A percentile compares a stretch with the other conserved stretches of the same genome.
phyloP scores from a whole-genome alignment of 2,113 vertebrate genomes.

The Xiphorhynchus elegans region DNA sequence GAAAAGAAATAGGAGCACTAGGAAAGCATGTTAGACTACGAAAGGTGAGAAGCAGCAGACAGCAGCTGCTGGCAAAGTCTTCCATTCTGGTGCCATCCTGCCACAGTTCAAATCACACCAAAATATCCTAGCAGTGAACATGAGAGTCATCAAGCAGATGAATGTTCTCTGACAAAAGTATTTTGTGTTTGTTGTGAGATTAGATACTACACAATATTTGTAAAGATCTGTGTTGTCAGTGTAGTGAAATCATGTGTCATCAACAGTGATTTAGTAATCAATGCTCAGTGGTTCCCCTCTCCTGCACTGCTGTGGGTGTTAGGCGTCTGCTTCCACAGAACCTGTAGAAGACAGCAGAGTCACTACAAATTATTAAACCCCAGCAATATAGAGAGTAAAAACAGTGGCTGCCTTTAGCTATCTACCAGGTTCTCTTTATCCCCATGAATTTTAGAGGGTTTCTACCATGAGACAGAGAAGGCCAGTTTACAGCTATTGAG shows the following conservation, averaged over 20 bases:
- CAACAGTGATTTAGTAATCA: neutral
- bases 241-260: neutral
- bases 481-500: neutral
- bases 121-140: neutral
- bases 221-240: neutral
- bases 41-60: neutral
- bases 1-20: neutral
- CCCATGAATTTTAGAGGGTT: neutral
- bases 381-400: neutral
- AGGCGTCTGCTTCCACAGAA: neutral
- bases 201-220: neutral
- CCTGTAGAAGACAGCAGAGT: rapidly evolving
- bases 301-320: neutral
- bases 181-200: neutral
- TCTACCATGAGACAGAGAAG: neutral
- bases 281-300: neutral
- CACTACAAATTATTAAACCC: neutral
- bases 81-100: neutral
- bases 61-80: neutral
- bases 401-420: neutral
- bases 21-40: neutral
- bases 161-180: neutral
- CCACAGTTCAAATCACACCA: neutral
- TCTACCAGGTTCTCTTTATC: neutral
- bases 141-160: neutral